Evolutionary conservation across 2,113 vertebrate genomes (phyloP).

Genomic region (Pelodiscus sinensis): DNA sequence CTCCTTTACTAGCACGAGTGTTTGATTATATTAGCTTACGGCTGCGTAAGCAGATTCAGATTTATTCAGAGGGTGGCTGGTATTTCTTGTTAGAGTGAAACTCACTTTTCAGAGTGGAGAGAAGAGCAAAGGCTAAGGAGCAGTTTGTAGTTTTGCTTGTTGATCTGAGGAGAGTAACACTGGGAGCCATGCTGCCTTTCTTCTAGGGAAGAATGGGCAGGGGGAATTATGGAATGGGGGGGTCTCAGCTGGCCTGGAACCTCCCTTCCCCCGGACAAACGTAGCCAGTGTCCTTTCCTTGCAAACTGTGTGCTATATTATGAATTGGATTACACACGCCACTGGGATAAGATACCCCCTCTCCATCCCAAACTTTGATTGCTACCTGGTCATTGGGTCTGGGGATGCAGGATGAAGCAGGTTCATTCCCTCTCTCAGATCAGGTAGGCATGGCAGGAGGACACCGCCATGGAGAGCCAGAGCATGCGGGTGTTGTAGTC

Average conservation of each 20-base stretch:
- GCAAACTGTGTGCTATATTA: fast-evolving
- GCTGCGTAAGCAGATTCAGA: background rate
- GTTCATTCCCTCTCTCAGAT: fast-evolving
- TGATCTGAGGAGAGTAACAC: background rate
- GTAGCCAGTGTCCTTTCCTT: fast-evolving
- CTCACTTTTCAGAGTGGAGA: background rate
- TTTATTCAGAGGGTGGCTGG: fast-evolving
- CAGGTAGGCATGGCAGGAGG: fast-evolving
- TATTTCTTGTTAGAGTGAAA: background rate
- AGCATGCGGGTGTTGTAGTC: fast-evolving
- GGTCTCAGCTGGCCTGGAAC: fast-evolving
- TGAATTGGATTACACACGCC: fast-evolving
- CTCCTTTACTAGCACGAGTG: background rate
- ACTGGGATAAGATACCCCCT: background rate
- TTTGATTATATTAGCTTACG: background rate
- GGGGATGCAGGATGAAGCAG: background rate
- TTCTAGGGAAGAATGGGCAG: fast-evolving
- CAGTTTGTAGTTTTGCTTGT: background rate
- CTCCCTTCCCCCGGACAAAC: fast-evolving
- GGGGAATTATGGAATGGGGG: fast-evolving
- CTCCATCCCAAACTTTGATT: background rate
- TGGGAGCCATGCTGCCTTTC: background rate
- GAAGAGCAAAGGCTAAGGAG: background rate
- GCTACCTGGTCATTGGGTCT: fast-evolving
- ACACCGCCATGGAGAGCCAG: fast-evolving